Evolutionary conservation across 2,888 invertebrate genomes (phyloP).

Genomic region (Coleophora deauratella): DNA sequence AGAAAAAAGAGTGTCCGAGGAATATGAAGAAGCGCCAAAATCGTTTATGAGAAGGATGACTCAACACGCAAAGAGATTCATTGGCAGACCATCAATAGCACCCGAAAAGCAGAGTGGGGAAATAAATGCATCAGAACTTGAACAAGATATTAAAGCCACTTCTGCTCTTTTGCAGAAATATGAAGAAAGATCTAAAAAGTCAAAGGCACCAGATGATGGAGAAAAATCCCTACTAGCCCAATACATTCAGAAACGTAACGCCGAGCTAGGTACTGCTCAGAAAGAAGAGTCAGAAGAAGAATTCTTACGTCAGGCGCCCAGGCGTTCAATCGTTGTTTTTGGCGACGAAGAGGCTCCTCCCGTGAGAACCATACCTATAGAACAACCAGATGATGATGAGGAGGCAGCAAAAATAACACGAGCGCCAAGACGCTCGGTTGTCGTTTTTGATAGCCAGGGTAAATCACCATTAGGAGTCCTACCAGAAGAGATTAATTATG

Average conservation of each 20-base stretch:
- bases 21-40: too few species aligned
- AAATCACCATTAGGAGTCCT: too few species aligned
- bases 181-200: conserved; percentile 5
- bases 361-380: too few species aligned
- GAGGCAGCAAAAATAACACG: conserved; percentile 4
- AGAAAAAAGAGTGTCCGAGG: neutral
- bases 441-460: conserved; percentile 1
- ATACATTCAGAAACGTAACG: neutral
- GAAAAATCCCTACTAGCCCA: neutral
- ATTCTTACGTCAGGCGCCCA: neutral
- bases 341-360: too few species aligned
- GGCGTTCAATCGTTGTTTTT: neutral
- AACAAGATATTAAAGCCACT: conserved; percentile 25
- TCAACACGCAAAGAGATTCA: conserved; percentile 1
- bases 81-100: conserved; percentile 7
- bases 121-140: conserved; percentile 19
- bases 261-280: neutral
- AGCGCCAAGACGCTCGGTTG: conserved; percentile 11
- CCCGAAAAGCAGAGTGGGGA: conserved; percentile 9
- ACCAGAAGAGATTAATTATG: too few species aligned
- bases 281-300: neutral
- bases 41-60: neutral
- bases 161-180: conserved; percentile 19
- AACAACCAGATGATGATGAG: neutral
- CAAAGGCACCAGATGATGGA: neutral